Evolutionary conservation across 1,140 invertebrate genomes (phyloP).

Genomic region (Andrena cerasifolii): DNA sequence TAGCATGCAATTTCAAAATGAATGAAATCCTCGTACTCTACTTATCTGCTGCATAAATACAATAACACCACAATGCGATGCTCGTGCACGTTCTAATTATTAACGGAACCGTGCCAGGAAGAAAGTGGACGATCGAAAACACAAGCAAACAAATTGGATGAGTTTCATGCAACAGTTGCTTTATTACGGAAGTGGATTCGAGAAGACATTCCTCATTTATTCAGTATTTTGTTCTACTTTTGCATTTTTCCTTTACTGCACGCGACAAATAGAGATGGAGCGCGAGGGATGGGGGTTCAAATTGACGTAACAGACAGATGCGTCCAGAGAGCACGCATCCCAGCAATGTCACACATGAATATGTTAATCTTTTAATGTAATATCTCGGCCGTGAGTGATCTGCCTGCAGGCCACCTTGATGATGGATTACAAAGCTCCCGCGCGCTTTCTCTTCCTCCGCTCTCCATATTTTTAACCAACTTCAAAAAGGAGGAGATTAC

Average conservation of each 20-base stretch:
- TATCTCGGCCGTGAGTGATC: not conserved
- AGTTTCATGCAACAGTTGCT: not conserved
- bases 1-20: no score
- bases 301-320: slow-evolving; percentile 68
- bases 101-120: not conserved
- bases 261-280: not conserved
- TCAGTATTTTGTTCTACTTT: slow-evolving; percentile 25
- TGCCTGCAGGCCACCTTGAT: slow-evolving; percentile 32
- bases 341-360: slow-evolving; percentile 64
- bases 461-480: no score
- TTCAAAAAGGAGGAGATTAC: no score
- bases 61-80: no score
- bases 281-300: not conserved
- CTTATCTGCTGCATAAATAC: no score
- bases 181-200: not conserved
- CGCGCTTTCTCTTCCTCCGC: slow-evolving; percentile 15
- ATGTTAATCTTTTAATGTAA: no score
- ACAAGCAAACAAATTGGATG: not conserved
- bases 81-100: not conserved
- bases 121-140: not conserved
- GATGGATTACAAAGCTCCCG: slow-evolving; percentile 46
- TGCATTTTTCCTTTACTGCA: no score
- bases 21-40: not conserved
- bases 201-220: not conserved
- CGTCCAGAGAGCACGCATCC: slow-evolving; percentile 24